These are phyloP conservation scores for Priocnemis perturbator DNA, from an alignment of 2,888 invertebrate species.

Conservation along the genomic window DNA sequence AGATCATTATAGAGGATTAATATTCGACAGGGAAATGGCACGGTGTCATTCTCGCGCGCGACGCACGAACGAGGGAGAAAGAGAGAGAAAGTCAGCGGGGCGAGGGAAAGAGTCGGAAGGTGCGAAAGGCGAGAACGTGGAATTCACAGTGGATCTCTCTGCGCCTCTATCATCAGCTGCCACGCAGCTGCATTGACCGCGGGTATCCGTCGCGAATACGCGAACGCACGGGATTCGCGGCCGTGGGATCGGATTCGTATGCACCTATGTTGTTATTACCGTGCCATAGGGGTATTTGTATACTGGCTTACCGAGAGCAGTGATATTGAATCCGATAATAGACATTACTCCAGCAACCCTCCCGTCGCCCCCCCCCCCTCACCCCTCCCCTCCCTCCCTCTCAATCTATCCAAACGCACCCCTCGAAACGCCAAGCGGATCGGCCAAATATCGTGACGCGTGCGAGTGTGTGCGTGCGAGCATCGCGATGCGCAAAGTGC, in stretches of 20 bases:
- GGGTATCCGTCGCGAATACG: constrained; percentile 61
- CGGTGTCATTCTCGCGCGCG: neutral
- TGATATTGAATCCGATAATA: constrained; percentile 75
- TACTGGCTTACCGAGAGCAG: constrained; percentile 73
- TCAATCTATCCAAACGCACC: constrained; percentile 12
- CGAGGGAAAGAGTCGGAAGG: neutral
- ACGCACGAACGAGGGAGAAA: neutral
- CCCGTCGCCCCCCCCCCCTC: constrained; percentile 41
- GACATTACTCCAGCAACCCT: constrained; percentile 64
- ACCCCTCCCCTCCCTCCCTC: constrained; percentile 39
- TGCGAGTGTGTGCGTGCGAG: constrained; percentile 46
- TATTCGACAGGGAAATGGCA: no score
- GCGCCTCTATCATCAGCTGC: constrained; percentile 27
- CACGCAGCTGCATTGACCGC: constrained; percentile 59
- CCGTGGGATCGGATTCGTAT: constrained; percentile 57
- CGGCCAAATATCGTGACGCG: constrained; percentile 22
- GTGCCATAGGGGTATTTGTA: constrained; percentile 74
- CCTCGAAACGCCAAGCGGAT: constrained; percentile 2
- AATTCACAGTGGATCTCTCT: constrained; percentile 31
- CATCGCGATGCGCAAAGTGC: neutral
- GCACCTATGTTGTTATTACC: constrained; percentile 72
- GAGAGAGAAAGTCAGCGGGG: neutral
- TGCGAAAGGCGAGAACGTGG: constrained; percentile 1
- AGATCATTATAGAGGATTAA: no score
- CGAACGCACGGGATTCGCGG: constrained; percentile 61